Evolutionary conservation across 2,113 vertebrate genomes (phyloP), one percentile per base, ranked within the genome.

Genomic region (Caretta caretta): DNA sequence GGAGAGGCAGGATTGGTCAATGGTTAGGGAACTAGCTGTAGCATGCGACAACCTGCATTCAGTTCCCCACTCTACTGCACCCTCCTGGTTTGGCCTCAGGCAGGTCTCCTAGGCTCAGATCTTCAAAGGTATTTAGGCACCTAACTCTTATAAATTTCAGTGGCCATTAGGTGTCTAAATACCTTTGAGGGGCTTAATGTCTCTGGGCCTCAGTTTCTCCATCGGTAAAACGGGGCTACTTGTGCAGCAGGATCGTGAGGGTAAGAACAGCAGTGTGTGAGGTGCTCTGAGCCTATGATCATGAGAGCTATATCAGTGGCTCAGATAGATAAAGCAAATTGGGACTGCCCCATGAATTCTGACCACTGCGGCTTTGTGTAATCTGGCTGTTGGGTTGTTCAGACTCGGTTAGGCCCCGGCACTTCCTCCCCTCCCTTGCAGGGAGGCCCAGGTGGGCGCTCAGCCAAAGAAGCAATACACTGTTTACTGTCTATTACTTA

Each of bases 401-500:
- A 48, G 38, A 13, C 42, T 46, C 75, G 3, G 42, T 38, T 42
- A 48, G 42, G 25, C 5, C 25, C 42, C 38, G 3, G 7, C 65
- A 38, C 25, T 19, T 25, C 84, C 49, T 42, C 19, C 5, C 17
- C 6, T 5, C 57, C 5, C 8, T 29, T 17, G 2, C 35, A 16
- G 35, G 53, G 48, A 84, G 10, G 24, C 14, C 50, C 50, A 25
- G 29, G 14, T 48, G 25, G 72, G 49, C 85, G 24, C 49, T 83
- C 38, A 24, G 90, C 85, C 65, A 53, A 46, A 46, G 65, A 49
- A 3, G 56, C 80, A 59, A 84, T 78, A 69, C 49, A 51, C 17
- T 24, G 90, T 92, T 96, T 93, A 94, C 93, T 25, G 0, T 6
- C 93, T 38, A 5, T 92, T 97, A 90, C 87, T 95, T n/a, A 50